Percentiles rank a stretch among this genome's conserved stretches.
These are phyloP conservation scores for Chionodraco myersi DNA, from an alignment of 2,113 vertebrate genomes.

Conservation along the genomic window DNA sequence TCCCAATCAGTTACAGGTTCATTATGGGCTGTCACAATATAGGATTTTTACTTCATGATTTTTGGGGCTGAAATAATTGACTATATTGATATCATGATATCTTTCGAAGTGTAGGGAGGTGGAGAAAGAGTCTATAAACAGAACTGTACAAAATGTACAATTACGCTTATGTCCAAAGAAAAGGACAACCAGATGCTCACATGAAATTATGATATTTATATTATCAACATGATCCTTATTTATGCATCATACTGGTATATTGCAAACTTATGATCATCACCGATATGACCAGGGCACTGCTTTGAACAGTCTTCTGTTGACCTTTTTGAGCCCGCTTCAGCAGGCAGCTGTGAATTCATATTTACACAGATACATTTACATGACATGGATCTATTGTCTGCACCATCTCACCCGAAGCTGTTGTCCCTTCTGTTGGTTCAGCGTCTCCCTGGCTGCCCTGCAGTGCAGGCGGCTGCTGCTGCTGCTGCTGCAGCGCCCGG, in stretches of 20 bases:
- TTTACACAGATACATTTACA: neutral
- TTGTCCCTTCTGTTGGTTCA: slow-evolving; percentile 63
- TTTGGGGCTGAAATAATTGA: too few relatives aligned
- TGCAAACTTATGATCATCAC: neutral
- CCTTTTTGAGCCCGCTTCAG: neutral
- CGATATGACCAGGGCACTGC: neutral
- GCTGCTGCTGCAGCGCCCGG: slow-evolving; percentile 49
- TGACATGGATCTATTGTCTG: neutral
- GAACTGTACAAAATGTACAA: too few relatives aligned
- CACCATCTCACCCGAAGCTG: slow-evolving; percentile 76
- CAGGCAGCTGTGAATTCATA: neutral
- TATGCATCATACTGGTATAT: neutral
- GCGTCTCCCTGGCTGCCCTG: slow-evolving; percentile 38
- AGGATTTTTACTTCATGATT: too few relatives aligned
- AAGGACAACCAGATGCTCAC: too few relatives aligned
- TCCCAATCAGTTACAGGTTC: neutral
- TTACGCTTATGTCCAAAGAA: too few relatives aligned
- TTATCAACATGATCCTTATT: too few relatives aligned
- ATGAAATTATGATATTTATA: too few relatives aligned
- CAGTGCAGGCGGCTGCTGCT: slow-evolving; percentile 39
- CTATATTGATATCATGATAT: too few relatives aligned
- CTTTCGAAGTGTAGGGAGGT: too few relatives aligned
- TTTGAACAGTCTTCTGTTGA: neutral
- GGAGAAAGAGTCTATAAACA: too few relatives aligned
- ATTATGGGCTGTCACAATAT: neutral